Base-by-base conservation (phyloP, 1,140 invertebrate genomes). In the Tetramorium alpestre region DNA sequence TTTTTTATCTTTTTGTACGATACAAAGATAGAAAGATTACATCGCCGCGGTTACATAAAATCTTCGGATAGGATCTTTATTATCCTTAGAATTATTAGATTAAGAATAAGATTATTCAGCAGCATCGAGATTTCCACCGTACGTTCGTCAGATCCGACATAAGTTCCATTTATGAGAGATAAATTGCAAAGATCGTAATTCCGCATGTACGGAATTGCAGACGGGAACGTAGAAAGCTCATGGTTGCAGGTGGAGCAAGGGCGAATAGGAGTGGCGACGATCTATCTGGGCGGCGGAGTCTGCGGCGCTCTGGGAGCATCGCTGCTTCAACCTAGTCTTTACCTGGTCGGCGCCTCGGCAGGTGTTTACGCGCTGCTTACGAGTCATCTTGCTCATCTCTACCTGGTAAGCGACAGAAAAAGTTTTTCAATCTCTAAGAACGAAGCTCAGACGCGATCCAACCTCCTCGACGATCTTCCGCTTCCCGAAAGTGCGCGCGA, bases 291-390 rank as follows among this genome's bases (percentile, higher is more conserved):
- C 16, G 98, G 98, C 28, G 97, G 97, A 60, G 94, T 96, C 62
- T 96, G 96, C 54, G 97, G 98, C 67, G 97, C 97, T 1, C 94
- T 98, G 56, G 97, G 98, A 51, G 97, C 98, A 10, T 98, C 97
- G 10, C 96, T 98, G 86, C 95, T 98, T 89, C 98, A 99, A 94
- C 98, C 98, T 0, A 94, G 96, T 91, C 96, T 98, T 62, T 97
- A 96, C 88, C 96, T 99, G 76, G 97, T 98, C 65, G 99, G 99
- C 22, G 98, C 99, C 64, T 99, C 98, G 67, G 99, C 98, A 16
- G 99, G 98, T n/a, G 98, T 99, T 73, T 99, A 99, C 95, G 98
- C 98, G 44, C 95, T 99, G 58, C 97, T 99, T 64, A 97, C 98
- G 54, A 99, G 98, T 88, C 98, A 99, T 94, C 95, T 99, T 70